A percentile compares a stretch with the other conserved stretches of the same genome.
These are phyloP conservation scores for Ganaspis sp. DNA, from an alignment of 1,140 invertebrate genomes.

Conservation along the genomic window DNA sequence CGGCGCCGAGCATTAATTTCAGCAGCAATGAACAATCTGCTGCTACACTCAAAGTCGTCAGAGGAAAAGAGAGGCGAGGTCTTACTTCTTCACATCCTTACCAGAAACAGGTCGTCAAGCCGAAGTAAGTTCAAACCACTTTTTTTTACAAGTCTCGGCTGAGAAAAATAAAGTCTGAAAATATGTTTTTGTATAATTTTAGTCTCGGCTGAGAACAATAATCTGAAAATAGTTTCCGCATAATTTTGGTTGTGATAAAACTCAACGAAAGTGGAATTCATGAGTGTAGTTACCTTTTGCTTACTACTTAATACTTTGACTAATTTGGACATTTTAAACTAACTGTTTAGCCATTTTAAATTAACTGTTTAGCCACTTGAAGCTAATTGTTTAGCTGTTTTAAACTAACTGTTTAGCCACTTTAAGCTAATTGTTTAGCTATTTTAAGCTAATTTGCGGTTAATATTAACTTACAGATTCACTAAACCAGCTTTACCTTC, in stretches of 20 bases:
- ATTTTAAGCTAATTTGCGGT: not conserved
- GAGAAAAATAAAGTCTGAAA: not conserved
- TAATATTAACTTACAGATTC: conserved; percentile 29
- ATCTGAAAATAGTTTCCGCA: no score
- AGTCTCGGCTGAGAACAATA: not conserved
- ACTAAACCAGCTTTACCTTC: conserved; percentile 35
- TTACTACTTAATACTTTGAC: no score
- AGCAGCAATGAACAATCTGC: conserved; percentile 40
- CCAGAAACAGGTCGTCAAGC: conserved; percentile 55
- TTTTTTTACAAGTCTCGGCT: not conserved
- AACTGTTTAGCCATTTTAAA: no score
- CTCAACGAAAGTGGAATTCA: no score
- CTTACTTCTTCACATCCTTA: conserved; percentile 62
- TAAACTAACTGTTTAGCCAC: no score
- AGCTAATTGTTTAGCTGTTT: no score
- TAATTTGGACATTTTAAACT: no score
- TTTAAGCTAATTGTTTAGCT: no score
- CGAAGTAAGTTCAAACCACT: conserved; percentile 55
- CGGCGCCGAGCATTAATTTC: conserved; percentile 9
- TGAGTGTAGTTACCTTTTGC: no score
- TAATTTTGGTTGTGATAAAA: no score
- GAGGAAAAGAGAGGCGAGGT: conserved; percentile 64
- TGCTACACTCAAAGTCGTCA: conserved; percentile 54
- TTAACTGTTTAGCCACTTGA: no score
- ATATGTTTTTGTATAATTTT: not conserved